Base-by-base conservation (phyloP, 2,113 vertebrate genomes). In the Phalacrocorax pelagicus region DNA sequence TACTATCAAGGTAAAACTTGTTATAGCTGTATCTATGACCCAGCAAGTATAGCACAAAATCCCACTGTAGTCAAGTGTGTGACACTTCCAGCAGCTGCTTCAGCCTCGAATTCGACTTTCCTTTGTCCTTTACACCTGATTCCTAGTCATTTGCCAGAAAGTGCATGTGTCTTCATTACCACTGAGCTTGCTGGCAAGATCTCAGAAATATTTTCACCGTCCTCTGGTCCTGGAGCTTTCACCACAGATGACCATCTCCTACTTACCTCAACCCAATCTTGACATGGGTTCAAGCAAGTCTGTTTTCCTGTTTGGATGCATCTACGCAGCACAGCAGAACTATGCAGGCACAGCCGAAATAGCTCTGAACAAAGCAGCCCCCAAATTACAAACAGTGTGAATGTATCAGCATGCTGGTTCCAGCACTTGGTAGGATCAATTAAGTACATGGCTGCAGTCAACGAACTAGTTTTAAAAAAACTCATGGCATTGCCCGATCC, bases 401-500 rank as follows among this genome's bases (percentile, higher is more conserved):
- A 77, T 1, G 0, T 4, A 74, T 15, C 65, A 34, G 30, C 17
- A 16, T 1, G 3, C 62, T 38, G 26, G 17, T 29, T 81, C 74
- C 66, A 67, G 67, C n/a, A 70, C 59, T 54, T 0, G 0, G 5
- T 6, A 89, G 9, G 67, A 73, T 78, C 74, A 79, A 32, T 66
- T 40, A 2, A 1, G 49, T 63, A 55, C 55, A 32, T 8, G 69
- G 54, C 52, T 89, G 61, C 32, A 72, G 52, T 40, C 26, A 59
- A 59, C 20, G 16, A 22, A 72, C 16, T 17, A 75, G 44, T 7
- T 44, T 19, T 81, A 93, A 90, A 91, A 47, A 91, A 47, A 84
- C 9, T 16, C 13, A 74, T 11, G 10, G 47, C 38, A 55, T 24
- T 0, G 1, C 15, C 71, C 1, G 1, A 24, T 73, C 30, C n/a